These are phyloP conservation scores for Ptychoptera albimana DNA, from an alignment of 2,888 invertebrate genomes.

Conservation along the genomic window DNA sequence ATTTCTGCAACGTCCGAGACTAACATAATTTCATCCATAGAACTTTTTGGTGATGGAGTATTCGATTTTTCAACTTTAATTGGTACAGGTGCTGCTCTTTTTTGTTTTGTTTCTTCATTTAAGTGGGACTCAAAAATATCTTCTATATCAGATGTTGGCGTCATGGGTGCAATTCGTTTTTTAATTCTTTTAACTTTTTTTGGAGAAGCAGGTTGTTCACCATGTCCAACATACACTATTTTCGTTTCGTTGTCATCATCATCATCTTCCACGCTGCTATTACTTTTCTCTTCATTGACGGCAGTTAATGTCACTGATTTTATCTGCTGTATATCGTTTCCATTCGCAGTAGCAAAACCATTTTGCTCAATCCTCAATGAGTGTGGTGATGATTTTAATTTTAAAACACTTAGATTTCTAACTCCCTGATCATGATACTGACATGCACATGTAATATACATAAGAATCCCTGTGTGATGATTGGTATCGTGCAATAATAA, in stretches of 20 bases:
- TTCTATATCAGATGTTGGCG: neutral
- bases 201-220: neutral
- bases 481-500: neutral
- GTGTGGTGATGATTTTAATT: neutral
- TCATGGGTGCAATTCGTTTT: neutral
- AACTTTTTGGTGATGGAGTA: slow-evolving; percentile 8
- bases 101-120: neutral
- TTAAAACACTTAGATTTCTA: neutral
- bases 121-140: neutral
- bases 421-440: neutral
- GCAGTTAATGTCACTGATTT: neutral
- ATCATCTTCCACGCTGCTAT: neutral
- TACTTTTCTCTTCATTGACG: neutral
- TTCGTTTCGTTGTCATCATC: no score
- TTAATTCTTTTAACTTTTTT: neutral
- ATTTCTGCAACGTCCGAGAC: slow-evolving; percentile 20
- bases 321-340: neutral
- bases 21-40: slow-evolving; percentile 21
- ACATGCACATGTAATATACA: slow-evolving; percentile 6
- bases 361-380: neutral
- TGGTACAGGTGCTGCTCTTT: neutral
- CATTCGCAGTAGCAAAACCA: neutral
- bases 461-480: neutral
- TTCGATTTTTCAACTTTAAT: neutral
- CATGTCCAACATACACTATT: neutral